Percentiles rank a stretch among this genome's conserved stretches.
phyloP scores from a whole-genome alignment of 2,888 invertebrate genomes.

The Apoda limacodes region DNA sequence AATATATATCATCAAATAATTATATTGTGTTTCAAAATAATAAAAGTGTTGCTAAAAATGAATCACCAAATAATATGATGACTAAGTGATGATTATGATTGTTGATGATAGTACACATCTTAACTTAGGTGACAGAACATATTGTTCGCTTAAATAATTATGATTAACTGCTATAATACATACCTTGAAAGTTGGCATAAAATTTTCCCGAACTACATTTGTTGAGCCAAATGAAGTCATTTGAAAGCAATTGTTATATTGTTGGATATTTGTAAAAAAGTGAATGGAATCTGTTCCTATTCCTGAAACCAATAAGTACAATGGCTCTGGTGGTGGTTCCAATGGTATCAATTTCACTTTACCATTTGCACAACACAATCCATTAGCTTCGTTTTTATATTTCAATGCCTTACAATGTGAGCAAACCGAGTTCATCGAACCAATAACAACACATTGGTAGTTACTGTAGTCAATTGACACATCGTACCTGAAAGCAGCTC shows the following conservation, averaged over 20 bases:
- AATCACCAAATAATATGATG: conserved; percentile 14
- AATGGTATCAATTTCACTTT: conserved; percentile 26
- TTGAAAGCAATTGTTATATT: conserved; percentile 1
- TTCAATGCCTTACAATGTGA: conserved; percentile 25
- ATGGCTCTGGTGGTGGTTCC: conserved; percentile 24
- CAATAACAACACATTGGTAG: conserved; percentile 14
- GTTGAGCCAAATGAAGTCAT: conserved; percentile 1
- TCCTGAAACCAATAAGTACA: conserved; percentile 24
- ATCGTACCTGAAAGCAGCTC: conserved; percentile 17
- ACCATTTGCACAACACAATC: conserved; percentile 26
- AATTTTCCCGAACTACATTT: not conserved
- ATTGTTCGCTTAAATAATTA: conserved; percentile 18
- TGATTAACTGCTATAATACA: conserved; percentile 16
- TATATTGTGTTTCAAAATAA: too few relatives aligned
- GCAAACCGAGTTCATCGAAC: conserved; percentile 16
- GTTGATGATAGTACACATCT: conserved; percentile 11
- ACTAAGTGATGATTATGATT: conserved; percentile 11
- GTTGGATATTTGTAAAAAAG: conserved; percentile 20
- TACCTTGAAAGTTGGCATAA: conserved; percentile 9
- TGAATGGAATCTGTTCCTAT: conserved; percentile 23
- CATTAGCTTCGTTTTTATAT: conserved; percentile 25
- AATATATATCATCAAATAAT: conserved; percentile 10
- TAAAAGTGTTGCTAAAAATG: conserved; percentile 9
- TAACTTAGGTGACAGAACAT: conserved; percentile 14
- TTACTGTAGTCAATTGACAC: conserved; percentile 32